These are phyloP conservation scores for Tapirus terrestris DNA, from an alignment of 2,113 vertebrate species.

Conservation along the genomic window DNA sequence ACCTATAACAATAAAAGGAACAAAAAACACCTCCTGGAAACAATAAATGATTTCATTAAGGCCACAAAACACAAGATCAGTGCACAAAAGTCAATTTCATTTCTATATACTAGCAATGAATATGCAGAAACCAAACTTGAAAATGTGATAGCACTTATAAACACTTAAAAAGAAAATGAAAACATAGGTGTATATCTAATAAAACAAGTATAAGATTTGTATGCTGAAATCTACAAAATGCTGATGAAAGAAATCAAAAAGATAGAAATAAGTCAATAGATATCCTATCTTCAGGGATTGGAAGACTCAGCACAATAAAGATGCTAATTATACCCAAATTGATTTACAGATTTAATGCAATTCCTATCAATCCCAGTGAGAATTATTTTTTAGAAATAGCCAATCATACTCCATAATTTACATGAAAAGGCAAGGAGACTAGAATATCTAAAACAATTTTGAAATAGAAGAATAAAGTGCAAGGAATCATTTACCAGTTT, in stretches of 20 bases:
- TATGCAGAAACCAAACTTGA: not conserved
- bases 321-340: not conserved
- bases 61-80: not conserved
- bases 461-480: not conserved
- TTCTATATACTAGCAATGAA: not conserved
- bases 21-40: not conserved
- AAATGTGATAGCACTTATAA: not conserved
- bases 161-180: not conserved
- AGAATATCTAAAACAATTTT: not conserved
- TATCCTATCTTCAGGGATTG: not conserved
- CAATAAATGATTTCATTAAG: not conserved
- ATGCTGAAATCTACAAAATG: not conserved
- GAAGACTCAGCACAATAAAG: not conserved
- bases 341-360: not conserved
- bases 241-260: not conserved
- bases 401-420: not conserved
- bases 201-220: not conserved
- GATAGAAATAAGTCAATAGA: not conserved
- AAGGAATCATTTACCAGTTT: not conserved
- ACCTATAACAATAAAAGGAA: not conserved
- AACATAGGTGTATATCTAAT: not conserved
- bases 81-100: not conserved
- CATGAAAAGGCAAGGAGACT: not conserved
- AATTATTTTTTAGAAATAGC: not conserved
- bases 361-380: not conserved